Base-by-base conservation (phyloP, 2,797 vertebrate species). In the Pangasius larnaudii region DNA sequence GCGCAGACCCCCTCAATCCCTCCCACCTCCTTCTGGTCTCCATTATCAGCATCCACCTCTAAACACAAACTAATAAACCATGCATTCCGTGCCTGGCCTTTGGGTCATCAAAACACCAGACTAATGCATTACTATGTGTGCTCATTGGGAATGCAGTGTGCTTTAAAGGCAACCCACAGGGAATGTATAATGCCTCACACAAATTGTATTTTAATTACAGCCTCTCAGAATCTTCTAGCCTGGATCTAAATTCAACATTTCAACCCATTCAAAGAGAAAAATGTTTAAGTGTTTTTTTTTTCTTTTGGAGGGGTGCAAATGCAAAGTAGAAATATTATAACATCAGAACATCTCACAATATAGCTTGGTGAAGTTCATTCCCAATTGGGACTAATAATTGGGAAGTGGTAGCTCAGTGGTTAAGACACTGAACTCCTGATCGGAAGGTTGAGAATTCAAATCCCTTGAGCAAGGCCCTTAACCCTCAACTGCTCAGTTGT, bases 151-250 rank as follows among this genome's bases (percentile, higher is more conserved):
- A 84, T 86, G 33, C 79, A 69, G 67, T 36, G 5, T 19, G 33
- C 71, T 79, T 86, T 51, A 74, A 42, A 88, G 56, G 56, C 56
- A 85, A 71, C 84, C 78, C 59, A 49, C 22, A 5, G 84, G 87
- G 84, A 92, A 24, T 89, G 91, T 91, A 88, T 85, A 89, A 93
- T 91, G 90, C 89, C 88, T 86, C 88, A 91, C 84, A 89, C 91
- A 85, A 89, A 93, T 91, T 89, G 93, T 89, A 91, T 93, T 94
- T 94, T 94, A 94, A 94, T 95, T 94, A 93, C 79, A 89, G 87
- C 88, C 91, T 93, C 94, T 93, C 86, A 93, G 91, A 93, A 94
- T 91, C 88, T 93, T 94, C 92, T 93, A 93, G 92, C 92, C 91
- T 89, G 90, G 88, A 94, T 92, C 91, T 91, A 84, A 94, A 93